Conservation (phyloP, 2,888 invertebrate genomes). For the Dynastes tityus region DNA sequence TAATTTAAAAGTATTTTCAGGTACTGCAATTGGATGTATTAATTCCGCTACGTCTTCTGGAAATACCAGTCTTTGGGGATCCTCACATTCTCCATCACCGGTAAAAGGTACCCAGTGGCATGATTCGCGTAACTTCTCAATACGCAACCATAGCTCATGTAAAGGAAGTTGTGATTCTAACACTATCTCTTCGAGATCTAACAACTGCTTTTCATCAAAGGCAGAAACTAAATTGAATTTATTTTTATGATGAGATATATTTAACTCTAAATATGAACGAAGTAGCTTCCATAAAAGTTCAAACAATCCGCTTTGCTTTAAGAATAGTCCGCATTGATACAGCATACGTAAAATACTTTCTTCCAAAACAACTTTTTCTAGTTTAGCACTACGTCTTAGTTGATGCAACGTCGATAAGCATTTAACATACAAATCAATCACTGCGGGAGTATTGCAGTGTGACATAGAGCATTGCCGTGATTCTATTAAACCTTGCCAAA, state of each 20-base stretch:
- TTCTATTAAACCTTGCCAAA: conserved; percentile 74
- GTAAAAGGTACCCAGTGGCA: conserved; percentile 79
- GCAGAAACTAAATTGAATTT: conserved; percentile 60
- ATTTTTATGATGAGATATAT: conserved; percentile 70
- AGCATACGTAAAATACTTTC: conserved; percentile 70
- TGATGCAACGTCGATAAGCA: conserved; percentile 71
- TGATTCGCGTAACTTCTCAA: conserved; percentile 82
- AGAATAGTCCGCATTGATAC: conserved; percentile 74
- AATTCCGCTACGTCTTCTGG: conserved; percentile 78
- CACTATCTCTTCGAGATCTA: conserved; percentile 77
- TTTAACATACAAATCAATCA: conserved; percentile 74
- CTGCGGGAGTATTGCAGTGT: conserved; percentile 75
- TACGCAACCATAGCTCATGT: conserved; percentile 82
- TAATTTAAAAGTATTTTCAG: conserved; percentile 75
- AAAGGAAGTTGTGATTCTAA: conserved; percentile 78
- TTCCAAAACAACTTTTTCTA: conserved; percentile 66
- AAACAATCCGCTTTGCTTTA: conserved; percentile 82
- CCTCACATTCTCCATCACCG: conserved; percentile 71
- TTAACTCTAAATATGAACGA: conserved; percentile 79
- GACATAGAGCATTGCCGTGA: conserved; percentile 75
- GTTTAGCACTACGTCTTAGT: conserved; percentile 64
- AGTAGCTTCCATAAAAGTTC: conserved; percentile 84
- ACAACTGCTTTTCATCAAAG: conserved; percentile 71
- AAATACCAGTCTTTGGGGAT: conserved; percentile 79
- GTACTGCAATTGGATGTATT: conserved; percentile 78